phyloP scores from a whole-genome alignment of 2,888 invertebrate species.

The Ormyrus pomaceus region DNA sequence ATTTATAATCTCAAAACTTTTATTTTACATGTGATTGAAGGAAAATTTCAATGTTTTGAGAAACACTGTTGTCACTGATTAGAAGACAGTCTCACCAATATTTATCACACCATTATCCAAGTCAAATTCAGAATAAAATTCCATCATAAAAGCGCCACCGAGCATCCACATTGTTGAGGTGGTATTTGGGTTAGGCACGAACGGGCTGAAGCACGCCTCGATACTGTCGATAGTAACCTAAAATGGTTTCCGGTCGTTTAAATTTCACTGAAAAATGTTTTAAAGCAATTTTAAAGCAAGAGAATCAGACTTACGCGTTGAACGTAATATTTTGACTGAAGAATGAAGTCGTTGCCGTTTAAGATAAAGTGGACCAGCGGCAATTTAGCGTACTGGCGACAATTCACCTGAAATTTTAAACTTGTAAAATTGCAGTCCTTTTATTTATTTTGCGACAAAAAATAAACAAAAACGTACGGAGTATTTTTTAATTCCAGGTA shows the following conservation, averaged over 20 bases:
- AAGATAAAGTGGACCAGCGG: constrained; percentile 80
- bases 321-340: constrained; percentile 81
- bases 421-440: no score
- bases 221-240: constrained; percentile 72
- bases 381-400: constrained; percentile 78
- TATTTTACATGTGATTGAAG: no score
- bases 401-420: constrained; percentile 77
- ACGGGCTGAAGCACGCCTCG: constrained; percentile 76
- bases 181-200: constrained; percentile 65
- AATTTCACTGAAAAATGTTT: not conserved
- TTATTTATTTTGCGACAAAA: no score
- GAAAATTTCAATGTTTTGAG: not conserved
- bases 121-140: constrained; percentile 77
- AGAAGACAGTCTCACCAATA: constrained; percentile 72
- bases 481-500: constrained; percentile 59
- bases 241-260: constrained; percentile 58
- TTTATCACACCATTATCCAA: constrained; percentile 72
- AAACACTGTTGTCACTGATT: not conserved
- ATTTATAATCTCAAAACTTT: no score
- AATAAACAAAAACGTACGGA: constrained; percentile 56
- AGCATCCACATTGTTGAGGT: constrained; percentile 71
- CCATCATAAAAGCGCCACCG: constrained; percentile 76
- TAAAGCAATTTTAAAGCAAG: not conserved
- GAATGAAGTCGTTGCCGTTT: constrained; percentile 78
- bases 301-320: constrained; percentile 70